phyloP scores from a whole-genome alignment of 2,113 vertebrate genomes.

The Phaetusa simplex region DNA sequence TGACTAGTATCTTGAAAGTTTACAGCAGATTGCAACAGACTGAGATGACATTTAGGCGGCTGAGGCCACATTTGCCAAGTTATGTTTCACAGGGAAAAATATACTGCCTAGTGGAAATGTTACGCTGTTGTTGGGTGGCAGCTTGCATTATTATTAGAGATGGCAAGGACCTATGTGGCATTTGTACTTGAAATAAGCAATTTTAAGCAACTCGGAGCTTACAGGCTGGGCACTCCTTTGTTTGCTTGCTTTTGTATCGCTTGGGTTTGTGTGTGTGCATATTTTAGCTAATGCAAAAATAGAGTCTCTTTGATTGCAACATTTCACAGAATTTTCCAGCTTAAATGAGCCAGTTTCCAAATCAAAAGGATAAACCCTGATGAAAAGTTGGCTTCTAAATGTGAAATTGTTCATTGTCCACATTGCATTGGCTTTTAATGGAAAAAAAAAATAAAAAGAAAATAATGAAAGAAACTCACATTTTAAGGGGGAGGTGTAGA shows the following conservation, averaged over 20 bases:
- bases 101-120: conserved; percentile 18
- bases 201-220: neutral
- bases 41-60: conserved; percentile 63
- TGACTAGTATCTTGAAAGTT: neutral
- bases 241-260: neutral
- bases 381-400: conserved; percentile 49
- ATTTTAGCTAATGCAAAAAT: conserved; percentile 52
- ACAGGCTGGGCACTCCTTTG: neutral
- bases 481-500: neutral
- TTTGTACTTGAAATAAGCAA: conserved; percentile 14
- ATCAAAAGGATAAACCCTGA: conserved; percentile 41
- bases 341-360: conserved; percentile 52
- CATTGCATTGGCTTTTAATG: conserved; percentile 19
- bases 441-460: neutral
- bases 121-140: conserved; percentile 31
- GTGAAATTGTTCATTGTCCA: conserved; percentile 42
- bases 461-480: neutral
- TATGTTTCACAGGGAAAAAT: conserved; percentile 21
- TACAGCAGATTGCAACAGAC: conserved; percentile 26
- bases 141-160: neutral
- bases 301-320: conserved; percentile 54
- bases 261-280: conserved; percentile 8
- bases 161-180: neutral
- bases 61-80: conserved; percentile 35
- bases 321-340: conserved; percentile 55